Conservation (phyloP, 2,888 invertebrate genomes). For the Nebria brevicollis region DNA sequence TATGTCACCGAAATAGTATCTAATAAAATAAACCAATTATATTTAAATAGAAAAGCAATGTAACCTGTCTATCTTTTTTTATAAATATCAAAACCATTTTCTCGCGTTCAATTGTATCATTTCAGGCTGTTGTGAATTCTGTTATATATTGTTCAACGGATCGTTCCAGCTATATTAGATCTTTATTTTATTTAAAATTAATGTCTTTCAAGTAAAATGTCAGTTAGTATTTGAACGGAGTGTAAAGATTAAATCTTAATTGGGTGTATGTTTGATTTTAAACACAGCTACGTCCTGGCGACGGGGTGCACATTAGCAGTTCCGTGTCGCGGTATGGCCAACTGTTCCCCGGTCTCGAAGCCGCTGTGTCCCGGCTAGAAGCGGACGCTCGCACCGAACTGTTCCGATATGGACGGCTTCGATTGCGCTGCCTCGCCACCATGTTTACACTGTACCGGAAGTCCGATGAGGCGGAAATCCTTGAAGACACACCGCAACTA, state of each 20-base stretch:
- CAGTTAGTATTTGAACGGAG: neutral
- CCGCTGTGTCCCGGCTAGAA: slow-evolving; percentile 57
- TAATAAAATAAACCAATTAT: neutral
- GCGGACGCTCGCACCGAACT: slow-evolving; percentile 57
- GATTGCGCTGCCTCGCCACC: slow-evolving; percentile 58
- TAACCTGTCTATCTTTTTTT: neutral
- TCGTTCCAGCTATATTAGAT: too few relatives aligned
- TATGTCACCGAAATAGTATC: neutral
- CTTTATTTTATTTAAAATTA: too few relatives aligned
- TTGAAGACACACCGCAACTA: slow-evolving; percentile 59
- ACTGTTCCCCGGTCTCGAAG: slow-evolving; percentile 56
- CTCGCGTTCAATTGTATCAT: neutral
- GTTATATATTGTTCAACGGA: too few relatives aligned
- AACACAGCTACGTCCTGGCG: slow-evolving; percentile 32
- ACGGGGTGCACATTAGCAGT: slow-evolving; percentile 40
- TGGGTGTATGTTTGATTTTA: too few relatives aligned
- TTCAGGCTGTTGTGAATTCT: too few relatives aligned
- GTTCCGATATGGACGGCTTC: slow-evolving; percentile 59
- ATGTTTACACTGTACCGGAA: slow-evolving; percentile 59
- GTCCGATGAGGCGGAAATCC: slow-evolving; percentile 57
- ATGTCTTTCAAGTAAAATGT: too few relatives aligned
- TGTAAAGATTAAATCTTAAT: neutral
- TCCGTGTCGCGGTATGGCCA: slow-evolving; percentile 30
- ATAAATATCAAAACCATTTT: neutral
- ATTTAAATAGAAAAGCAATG: neutral